phyloP scores from a whole-genome alignment of 1,140 invertebrate genomes.

The fruit fly (Drosophila melanogaster) region Release_6_plus_ISO1_MT NT_033779.5:7078001-7078500 shows the following conservation, averaged over 20 bases:
- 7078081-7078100: conserved; percentile 72
- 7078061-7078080: conserved; percentile 58
- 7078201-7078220: conserved; percentile 22
- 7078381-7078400: conserved; percentile 39
- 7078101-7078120: not conserved
- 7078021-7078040: conserved; percentile 59
- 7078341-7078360: conserved; percentile 73
- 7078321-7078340: conserved; percentile 56
- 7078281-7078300: conserved; percentile 78
- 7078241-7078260: conserved; percentile 61
- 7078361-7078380: conserved; percentile 60
- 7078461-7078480: conserved; percentile 71
- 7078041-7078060: conserved; percentile 54
- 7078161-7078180: conserved; percentile 57
- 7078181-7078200: conserved; percentile 20
- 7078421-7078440: conserved; percentile 42
- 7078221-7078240: conserved; percentile 69
- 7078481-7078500: conserved; percentile 60
- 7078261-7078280: conserved; percentile 10
- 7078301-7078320: conserved; percentile 62
- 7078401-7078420: conserved; percentile 23
- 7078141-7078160: conserved; percentile 76
- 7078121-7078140: conserved; percentile 14
- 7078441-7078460: conserved; percentile 70
- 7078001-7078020: conserved; percentile 48